Evolutionary conservation across 2,797 vertebrate species (phyloP).

Genomic region (Hybognathus amarus): DNA sequence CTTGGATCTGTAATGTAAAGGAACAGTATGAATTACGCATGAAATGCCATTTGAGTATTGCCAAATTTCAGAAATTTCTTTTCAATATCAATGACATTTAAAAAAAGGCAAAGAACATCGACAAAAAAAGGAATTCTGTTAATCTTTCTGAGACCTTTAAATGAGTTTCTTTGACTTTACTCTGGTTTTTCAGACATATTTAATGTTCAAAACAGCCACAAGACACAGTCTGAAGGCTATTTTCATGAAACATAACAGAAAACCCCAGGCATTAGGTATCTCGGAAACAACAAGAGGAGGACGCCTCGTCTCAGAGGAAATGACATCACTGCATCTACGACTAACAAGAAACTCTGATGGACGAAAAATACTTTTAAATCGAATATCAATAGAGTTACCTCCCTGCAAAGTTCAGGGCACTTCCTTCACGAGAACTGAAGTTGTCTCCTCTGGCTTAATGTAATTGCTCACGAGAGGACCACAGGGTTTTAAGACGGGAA

Average conservation of each 20-base stretch:
- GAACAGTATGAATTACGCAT: neutral
- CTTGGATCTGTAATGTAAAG: neutral
- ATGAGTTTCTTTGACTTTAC: neutral
- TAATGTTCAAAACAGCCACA: neutral
- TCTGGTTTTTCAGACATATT: neutral
- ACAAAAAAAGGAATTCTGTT: neutral
- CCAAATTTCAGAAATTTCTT: no score
- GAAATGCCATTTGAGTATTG: neutral
- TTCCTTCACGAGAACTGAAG: slow-evolving; percentile 20
- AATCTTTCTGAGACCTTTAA: neutral
- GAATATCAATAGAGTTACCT: slow-evolving; percentile 31
- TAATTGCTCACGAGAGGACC: slow-evolving; percentile 5
- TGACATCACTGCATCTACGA: slow-evolving; percentile 73
- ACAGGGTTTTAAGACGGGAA: slow-evolving; percentile 7
- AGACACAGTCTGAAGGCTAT: neutral
- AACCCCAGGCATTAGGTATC: slow-evolving; percentile 58
- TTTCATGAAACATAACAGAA: neutral
- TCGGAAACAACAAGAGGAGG: slow-evolving; percentile 73
- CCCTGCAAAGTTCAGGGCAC: slow-evolving; percentile 27
- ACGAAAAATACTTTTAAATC: slow-evolving; percentile 31
- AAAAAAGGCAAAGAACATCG: neutral
- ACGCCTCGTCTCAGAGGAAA: slow-evolving; percentile 74
- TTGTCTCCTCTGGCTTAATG: slow-evolving; percentile 28
- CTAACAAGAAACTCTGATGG: slow-evolving; percentile 26
- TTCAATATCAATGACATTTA: no score